Conservation (phyloP, 1,140 invertebrate species). For the Brachionus koreanus region DNA sequence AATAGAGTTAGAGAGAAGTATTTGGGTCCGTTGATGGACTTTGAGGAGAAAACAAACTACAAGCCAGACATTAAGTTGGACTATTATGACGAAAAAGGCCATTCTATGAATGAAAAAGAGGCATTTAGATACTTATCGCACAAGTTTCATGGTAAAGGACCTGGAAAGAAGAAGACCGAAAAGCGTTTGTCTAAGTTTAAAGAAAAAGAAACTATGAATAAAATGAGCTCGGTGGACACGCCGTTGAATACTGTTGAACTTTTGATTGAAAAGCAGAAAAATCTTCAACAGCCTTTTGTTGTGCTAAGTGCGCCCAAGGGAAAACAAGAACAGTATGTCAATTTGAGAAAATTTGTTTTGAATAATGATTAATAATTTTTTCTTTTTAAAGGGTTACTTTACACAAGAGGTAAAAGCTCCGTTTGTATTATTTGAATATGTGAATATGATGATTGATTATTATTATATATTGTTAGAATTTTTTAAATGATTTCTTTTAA, state of each 20-base stretch:
- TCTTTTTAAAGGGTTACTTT: constrained; percentile 10
- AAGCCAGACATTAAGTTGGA: constrained; percentile 92
- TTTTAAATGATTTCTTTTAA: not conserved
- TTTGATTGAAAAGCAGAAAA: constrained; percentile 90
- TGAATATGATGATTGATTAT: constrained; percentile 6
- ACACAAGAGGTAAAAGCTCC: not conserved
- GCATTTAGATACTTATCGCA: constrained; percentile 84
- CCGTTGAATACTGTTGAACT: constrained; percentile 87
- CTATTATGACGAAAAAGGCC: constrained; percentile 93
- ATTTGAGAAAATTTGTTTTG: not conserved
- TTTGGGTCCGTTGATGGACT: constrained; percentile 74
- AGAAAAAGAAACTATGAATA: constrained; percentile 77
- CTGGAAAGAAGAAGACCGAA: constrained; percentile 96
- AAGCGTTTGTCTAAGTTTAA: constrained; percentile 87
- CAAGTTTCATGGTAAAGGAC: constrained; percentile 98
- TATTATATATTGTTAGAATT: not conserved
- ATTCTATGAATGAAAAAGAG: constrained; percentile 84
- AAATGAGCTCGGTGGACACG: constrained; percentile 97
- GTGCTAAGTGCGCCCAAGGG: constrained; percentile 65
- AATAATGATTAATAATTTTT: not conserved
- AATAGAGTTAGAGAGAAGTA: constrained; percentile 70
- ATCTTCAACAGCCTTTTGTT: constrained; percentile 88
- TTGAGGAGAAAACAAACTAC: constrained; percentile 87
- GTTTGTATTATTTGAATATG: not conserved
- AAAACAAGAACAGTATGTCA: constrained; percentile 31